A percentile compares a stretch with the other conserved stretches of the same genome.
Conservation (phyloP, 30 jellyfish, hydroid and myxozoan species). For the Turritopsis rubra region DNA sequence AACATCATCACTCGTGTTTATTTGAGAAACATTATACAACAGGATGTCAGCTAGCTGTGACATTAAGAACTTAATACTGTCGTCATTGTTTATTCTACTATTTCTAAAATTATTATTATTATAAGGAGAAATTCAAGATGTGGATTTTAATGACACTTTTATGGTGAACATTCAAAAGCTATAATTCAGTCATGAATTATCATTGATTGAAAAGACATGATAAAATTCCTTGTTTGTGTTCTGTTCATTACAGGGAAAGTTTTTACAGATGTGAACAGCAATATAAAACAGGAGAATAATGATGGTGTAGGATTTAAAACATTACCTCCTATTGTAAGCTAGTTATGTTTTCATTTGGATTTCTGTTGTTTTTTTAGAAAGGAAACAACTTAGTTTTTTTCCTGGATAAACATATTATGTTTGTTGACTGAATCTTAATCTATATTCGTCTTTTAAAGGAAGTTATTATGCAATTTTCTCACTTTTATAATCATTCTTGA, state of each 20-base stretch:
- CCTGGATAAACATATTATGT: too few relatives aligned
- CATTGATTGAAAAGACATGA: background rate
- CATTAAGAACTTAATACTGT: background rate
- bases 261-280: background rate
- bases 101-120: too few relatives aligned
- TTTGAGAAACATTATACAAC: background rate
- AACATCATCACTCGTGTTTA: background rate
- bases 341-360: background rate
- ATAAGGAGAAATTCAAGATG: too few relatives aligned
- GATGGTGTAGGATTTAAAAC: background rate
- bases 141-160: too few relatives aligned
- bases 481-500: too few relatives aligned
- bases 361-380: too few relatives aligned
- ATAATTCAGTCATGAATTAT: background rate
- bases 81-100: background rate
- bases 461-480: too few relatives aligned
- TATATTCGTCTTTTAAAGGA: too few relatives aligned
- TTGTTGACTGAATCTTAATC: too few relatives aligned
- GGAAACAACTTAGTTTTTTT: background rate
- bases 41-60: background rate
- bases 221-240: background rate
- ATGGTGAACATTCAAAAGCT: too few relatives aligned
- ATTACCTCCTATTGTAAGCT: background rate
- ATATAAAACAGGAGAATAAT: background rate
- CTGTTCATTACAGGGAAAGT: background rate